Conservation (phyloP, 2,113 vertebrate genomes). For the Heterocephalus glaber region DNA sequence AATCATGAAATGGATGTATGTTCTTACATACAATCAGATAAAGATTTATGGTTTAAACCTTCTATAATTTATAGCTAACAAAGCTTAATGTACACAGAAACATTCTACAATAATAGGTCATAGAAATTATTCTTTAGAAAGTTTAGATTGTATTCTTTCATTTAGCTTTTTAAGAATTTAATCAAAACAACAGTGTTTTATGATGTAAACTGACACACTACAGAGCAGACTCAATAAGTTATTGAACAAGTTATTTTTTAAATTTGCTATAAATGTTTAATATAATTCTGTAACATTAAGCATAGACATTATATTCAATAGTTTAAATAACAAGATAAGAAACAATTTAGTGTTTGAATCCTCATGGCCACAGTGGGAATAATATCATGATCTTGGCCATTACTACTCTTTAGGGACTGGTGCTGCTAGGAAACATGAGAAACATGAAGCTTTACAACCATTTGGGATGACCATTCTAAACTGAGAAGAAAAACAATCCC, state of each 20-base stretch:
- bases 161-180: constrained; percentile 28
- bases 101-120: background rate
- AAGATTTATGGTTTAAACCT: background rate
- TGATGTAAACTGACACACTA: background rate
- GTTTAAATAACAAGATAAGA: constrained; percentile 27
- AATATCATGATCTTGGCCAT: background rate
- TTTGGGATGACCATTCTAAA: constrained; percentile 63
- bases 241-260: background rate
- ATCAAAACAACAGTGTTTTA: constrained; percentile 3
- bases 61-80: background rate
- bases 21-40: background rate
- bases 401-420: background rate
- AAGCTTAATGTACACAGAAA: background rate
- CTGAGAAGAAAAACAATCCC: background rate
- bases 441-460: constrained; percentile 16
- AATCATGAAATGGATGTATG: background rate
- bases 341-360: background rate
- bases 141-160: background rate
- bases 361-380: constrained; percentile 34
- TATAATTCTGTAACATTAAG: background rate
- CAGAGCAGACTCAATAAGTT: background rate
- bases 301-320: background rate
- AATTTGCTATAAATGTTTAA: background rate
- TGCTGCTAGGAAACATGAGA: constrained; percentile 53
- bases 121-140: constrained; percentile 10